These are phyloP conservation scores for Venturia canescens DNA, from an alignment of 1,140 invertebrate genomes.

Conservation along the genomic window DNA sequence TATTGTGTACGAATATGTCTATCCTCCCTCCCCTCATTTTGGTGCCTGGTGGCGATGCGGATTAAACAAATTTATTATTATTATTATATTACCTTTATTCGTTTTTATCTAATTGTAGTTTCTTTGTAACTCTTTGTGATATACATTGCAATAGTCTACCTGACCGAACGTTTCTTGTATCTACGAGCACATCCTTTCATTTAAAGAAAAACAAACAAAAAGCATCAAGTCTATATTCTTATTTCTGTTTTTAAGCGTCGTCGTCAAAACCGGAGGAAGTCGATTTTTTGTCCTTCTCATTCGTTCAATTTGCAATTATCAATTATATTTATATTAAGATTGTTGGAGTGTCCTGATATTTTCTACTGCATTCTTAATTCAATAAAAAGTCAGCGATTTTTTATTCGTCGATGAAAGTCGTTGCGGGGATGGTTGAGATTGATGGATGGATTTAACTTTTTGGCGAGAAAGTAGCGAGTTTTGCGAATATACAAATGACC, in stretches of 20 bases:
- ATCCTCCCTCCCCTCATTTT: constrained; percentile 53
- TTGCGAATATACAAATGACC: no score
- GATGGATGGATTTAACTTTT: no score
- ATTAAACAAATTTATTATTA: constrained; percentile 57
- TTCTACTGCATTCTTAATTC: no score
- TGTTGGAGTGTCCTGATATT: no score
- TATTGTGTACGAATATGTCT: constrained; percentile 65
- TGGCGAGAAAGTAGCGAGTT: no score
- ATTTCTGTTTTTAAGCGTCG: constrained; percentile 45
- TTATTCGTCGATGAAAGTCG: no score
- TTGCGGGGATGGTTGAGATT: no score
- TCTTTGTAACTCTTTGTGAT: constrained; percentile 78
- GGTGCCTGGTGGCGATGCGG: constrained; percentile 70
- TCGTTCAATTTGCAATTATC: no score
- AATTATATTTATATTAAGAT: no score
- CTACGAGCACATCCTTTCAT: constrained; percentile 70
- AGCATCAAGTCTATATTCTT: constrained; percentile 55
- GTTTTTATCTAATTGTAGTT: constrained; percentile 77
- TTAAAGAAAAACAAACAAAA: constrained; percentile 53
- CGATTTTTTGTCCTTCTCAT: neutral
- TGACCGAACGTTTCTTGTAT: constrained; percentile 73
- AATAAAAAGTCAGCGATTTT: no score
- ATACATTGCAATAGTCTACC: constrained; percentile 77
- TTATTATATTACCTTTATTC: constrained; percentile 71
- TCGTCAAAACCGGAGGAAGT: constrained; percentile 25